Base-by-base conservation (phyloP, 2,888 invertebrate genomes). In the Elegia similella region DNA sequence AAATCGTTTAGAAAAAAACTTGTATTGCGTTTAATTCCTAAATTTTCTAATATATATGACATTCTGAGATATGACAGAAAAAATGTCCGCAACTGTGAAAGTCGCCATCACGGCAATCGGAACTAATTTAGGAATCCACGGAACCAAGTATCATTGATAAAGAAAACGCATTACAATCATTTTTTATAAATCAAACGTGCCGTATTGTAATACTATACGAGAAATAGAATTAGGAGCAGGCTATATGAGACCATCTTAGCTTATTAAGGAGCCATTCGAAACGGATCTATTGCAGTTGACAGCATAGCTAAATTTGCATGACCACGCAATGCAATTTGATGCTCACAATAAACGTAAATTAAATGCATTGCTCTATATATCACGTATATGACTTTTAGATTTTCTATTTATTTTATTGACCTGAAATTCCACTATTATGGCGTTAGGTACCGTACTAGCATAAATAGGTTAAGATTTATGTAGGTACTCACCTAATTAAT, bases 221-320 rank as follows among this genome's bases (percentile, higher is more conserved):
- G 63, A 69, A 73, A 76, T 69, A 62, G 69, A 73, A 76, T 68
- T 59, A 62, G 56, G 63, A 57, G 59, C 60, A 63, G 58, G 55
- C 48, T 55, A 55, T 32, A 55, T 67, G 64, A 68, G 59, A 65
- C 68, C 71, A 73, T 79, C 68, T 72, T 64, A 60, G 63, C 73
- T 80, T 78, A 78, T 80, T 78, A 78, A 77, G 76, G 70, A 67
- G 72, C 70, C 66, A 73, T 80, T 78, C 73, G 62, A 73, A 79
- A 74, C 77, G 71, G 85, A 84, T 84, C 80, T 85, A 83, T 84
- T 84, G 78, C 80, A 74, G 73, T 73, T 68, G 75, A 73, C 75
- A 73, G 69, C 75, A 73, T 72, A 62, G 71, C 76, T 84, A 80
- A 82, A 84, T 84, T 80, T 81, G 76, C 78, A 79, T 76, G 76